Base-by-base conservation (phyloP, 2,797 vertebrate species). In the Valencia hispanica region DNA sequence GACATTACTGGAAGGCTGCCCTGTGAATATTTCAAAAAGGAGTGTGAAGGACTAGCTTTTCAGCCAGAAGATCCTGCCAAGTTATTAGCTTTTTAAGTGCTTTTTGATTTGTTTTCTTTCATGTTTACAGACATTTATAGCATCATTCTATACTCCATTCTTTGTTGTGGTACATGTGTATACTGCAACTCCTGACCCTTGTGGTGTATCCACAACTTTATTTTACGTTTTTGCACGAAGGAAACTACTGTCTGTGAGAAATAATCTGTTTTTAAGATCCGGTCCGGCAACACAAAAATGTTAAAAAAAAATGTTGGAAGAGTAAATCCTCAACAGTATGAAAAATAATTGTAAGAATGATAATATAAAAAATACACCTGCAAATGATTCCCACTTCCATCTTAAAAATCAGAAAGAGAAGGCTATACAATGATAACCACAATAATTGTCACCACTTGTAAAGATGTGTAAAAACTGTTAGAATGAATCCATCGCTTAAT, bases 1-100 rank as follows among this genome's bases (percentile, higher is more conserved):
- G 32, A n/a, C 22, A n/a, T 41, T 32, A 18, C 32, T 74, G 55
- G 55, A 74, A 47, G n/a, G 1, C 45, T 71, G 78, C 71, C 65
- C 47, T 75, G 18, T 47, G 14, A 65, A 66, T 25, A 41, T 66
- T 14, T 12, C 9, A 25, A 51, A 66, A 39, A 66, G 22, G 34
- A 65, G 22, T 12, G 20, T 39, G 1, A 25, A 66, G 36, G 36
- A 41, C 25, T 65, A 18, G 39, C 4, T 66, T 65, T 65, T 65
- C 36, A n/a, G 34, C 22, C 20, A 34, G 6, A 65, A 15, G 34
- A 66, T n/a, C 22, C 20, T 66, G 36, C 36, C 22, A 41, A 25
- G 22, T 25, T 25, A 41, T 66, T 41, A 39, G 9, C 0, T 39
- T 15, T 66, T 41, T 41, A n/a, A 41, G 36, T 66, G 36, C 11